phyloP scores from a whole-genome alignment of 2,888 invertebrate species.

The Agrilus biguttatus region DNA sequence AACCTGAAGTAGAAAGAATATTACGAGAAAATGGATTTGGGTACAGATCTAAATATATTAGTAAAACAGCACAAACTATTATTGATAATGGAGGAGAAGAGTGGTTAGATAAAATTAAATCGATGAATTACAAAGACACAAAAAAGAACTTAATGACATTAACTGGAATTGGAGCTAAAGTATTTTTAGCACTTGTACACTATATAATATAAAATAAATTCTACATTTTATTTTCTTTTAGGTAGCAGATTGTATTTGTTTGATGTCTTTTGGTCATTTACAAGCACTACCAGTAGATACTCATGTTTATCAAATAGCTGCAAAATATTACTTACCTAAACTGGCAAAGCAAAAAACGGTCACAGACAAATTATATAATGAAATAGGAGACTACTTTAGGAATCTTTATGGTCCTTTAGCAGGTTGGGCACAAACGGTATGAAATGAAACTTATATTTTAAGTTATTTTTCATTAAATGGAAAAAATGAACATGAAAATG shows the following conservation, averaged over 20 bases:
- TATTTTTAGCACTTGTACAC: conserved; percentile 19
- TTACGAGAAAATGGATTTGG: conserved; percentile 68
- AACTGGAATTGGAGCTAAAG: conserved; percentile 89
- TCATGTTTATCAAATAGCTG: conserved; percentile 86
- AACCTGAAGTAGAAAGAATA: conserved; percentile 49
- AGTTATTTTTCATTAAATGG: background rate
- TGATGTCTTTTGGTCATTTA: conserved; percentile 87
- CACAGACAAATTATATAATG: conserved; percentile 69
- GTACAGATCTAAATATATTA: conserved; percentile 79
- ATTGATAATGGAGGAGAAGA: conserved; percentile 48
- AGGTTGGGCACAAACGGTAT: conserved; percentile 91
- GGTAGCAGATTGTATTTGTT: conserved; percentile 94
- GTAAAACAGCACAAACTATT: conserved; percentile 57
- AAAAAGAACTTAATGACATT: conserved; percentile 59
- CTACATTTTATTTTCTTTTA: conserved; percentile 23
- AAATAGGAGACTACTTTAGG: conserved; percentile 72
- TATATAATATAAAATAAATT: background rate
- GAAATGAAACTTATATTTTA: conserved; percentile 17
- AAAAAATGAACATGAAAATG: too few relatives aligned
- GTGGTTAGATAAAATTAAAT: conserved; percentile 60
- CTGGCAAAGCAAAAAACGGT: conserved; percentile 59
- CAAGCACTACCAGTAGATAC: conserved; percentile 91
- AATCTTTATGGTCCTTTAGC: conserved; percentile 71
- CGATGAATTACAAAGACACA: conserved; percentile 56
- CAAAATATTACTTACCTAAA: conserved; percentile 64